These are phyloP conservation scores for Lophius piscatorius DNA, from an alignment of 2,113 vertebrate species.

Conservation along the genomic window DNA sequence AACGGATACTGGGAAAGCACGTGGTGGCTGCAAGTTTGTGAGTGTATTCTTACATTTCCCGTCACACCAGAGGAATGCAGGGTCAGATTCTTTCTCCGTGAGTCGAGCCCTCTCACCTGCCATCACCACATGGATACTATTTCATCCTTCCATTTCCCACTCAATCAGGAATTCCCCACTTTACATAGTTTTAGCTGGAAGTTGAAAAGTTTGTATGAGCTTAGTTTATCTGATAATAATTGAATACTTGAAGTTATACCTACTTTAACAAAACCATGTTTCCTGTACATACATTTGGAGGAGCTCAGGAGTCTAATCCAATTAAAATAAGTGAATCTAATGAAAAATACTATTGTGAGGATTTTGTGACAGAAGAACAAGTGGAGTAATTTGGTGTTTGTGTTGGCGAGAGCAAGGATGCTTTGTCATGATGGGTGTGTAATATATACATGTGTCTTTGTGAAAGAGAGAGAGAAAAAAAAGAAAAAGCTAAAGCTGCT, in stretches of 20 bases:
- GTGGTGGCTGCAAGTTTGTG: conserved; percentile 20
- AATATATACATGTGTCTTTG: not conserved
- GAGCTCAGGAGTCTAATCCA: no score
- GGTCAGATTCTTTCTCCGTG: conserved; percentile 56
- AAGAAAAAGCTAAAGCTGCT: no score
- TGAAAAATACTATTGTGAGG: not conserved
- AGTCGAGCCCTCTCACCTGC: conserved; percentile 69
- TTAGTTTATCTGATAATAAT: conserved; percentile 32
- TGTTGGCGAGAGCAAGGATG: conserved; percentile 16
- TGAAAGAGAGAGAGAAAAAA: not conserved
- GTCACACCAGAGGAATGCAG: conserved; percentile 61
- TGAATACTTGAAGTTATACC: conserved; percentile 3
- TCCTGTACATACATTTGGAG: no score
- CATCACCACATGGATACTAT: conserved; percentile 57
- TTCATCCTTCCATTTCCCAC: conserved; percentile 48
- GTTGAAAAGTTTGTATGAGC: conserved; percentile 18
- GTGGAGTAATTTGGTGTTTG: conserved; percentile 30
- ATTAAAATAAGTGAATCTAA: not conserved
- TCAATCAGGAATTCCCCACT: conserved; percentile 51
- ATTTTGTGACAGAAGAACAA: no score
- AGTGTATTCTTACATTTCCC: conserved; percentile 55
- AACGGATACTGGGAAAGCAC: conserved; percentile 49
- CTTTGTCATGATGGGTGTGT: conserved; percentile 58
- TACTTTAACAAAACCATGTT: not conserved
- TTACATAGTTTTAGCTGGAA: conserved; percentile 43